These are phyloP conservation scores for Corynorhinus townsendii DNA, from an alignment of 2,113 vertebrate genomes.

Conservation along the genomic window DNA sequence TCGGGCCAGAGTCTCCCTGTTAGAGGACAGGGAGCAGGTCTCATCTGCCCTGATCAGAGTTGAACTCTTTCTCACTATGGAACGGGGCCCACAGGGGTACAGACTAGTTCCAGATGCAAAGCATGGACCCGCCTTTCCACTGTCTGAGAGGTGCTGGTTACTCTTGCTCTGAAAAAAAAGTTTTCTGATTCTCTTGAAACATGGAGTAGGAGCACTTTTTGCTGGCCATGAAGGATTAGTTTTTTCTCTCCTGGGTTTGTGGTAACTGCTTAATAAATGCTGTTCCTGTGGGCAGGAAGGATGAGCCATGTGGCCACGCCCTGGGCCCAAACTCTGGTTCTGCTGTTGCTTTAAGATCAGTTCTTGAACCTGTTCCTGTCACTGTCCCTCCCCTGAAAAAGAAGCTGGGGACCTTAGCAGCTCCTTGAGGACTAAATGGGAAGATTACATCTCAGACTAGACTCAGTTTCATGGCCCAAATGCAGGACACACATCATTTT, in stretches of 20 bases:
- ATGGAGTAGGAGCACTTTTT: neutral
- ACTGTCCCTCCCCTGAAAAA: neutral
- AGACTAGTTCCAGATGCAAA: neutral
- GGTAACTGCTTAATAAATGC: neutral
- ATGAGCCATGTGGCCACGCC: neutral
- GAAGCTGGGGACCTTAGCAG: fast-evolving
- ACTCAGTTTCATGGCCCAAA: too few species aligned
- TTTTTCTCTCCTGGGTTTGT: neutral
- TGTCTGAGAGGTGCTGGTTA: neutral
- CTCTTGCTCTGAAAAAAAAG: neutral
- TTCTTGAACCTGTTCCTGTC: neutral
- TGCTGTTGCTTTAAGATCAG: neutral
- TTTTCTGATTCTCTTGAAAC: neutral
- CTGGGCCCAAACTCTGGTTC: neutral
- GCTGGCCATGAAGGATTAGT: neutral
- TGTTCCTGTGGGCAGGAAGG: neutral
- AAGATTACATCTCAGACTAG: neutral
- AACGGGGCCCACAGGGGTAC: neutral
- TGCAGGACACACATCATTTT: neutral
- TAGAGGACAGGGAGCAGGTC: neutral
- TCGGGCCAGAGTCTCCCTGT: neutral
- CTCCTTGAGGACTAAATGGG: neutral
- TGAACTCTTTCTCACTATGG: neutral
- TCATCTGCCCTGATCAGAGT: neutral
- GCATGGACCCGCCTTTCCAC: neutral